Conservation (phyloP, 2,113 vertebrate species). For the Laterallus jamaicensis region DNA sequence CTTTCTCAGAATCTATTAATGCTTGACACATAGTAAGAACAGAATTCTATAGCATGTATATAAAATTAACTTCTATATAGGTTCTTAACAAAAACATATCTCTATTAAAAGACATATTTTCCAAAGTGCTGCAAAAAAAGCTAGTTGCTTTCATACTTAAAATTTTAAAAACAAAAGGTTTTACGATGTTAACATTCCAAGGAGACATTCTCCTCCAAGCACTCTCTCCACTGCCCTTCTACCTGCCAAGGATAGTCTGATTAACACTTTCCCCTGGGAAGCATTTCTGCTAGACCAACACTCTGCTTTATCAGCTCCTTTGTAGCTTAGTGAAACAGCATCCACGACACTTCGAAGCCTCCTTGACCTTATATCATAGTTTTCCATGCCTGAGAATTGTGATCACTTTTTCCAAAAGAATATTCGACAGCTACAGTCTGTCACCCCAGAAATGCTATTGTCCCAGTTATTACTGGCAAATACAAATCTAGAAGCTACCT, state of each 20-base stretch:
- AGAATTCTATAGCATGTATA: background rate
- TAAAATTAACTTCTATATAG: background rate
- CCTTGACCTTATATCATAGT: slow-evolving; percentile 1
- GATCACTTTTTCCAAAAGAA: slow-evolving; percentile 24
- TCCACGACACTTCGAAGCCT: background rate
- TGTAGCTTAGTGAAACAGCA: slow-evolving; percentile 31
- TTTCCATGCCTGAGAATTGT: background rate
- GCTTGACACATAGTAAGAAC: background rate
- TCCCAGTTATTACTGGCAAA: background rate
- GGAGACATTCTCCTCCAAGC: slow-evolving; percentile 9
- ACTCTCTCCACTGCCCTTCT: background rate
- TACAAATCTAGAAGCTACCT: background rate
- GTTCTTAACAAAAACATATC: background rate
- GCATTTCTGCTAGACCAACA: slow-evolving; percentile 32
- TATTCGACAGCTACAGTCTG: background rate
- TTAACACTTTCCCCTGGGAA: slow-evolving; percentile 55
- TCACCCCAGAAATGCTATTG: background rate
- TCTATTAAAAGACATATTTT: background rate
- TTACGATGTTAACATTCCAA: slow-evolving; percentile 11
- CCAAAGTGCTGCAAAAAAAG: background rate
- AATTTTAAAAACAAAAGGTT: background rate
- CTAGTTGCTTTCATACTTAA: background rate
- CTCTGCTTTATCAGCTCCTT: slow-evolving; percentile 58
- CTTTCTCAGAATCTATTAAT: background rate
- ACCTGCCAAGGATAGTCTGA: slow-evolving; percentile 39